A percentile compares a stretch with the other conserved stretches of the same genome.
phyloP scores from a whole-genome alignment of 1,140 invertebrate genomes.

The Intoshia linei region DNA sequence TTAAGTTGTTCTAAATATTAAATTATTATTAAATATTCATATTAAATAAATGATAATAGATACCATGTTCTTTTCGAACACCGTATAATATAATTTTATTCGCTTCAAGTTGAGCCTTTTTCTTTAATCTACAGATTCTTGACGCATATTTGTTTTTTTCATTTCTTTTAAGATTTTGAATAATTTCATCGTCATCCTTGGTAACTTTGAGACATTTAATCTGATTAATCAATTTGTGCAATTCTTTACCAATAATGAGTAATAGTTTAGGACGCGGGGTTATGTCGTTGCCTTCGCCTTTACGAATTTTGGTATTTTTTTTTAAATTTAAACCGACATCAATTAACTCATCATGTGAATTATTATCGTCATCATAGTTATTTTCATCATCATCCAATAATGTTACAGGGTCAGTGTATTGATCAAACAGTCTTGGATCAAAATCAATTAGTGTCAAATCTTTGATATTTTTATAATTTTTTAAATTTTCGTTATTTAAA shows the following conservation, averaged over 20 bases:
- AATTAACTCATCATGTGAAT: background rate
- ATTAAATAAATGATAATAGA: too few relatives aligned
- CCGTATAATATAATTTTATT: slow-evolving; percentile 48
- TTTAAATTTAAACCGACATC: slow-evolving; percentile 8
- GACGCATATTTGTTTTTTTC: slow-evolving; percentile 91
- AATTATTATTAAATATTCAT: too few relatives aligned
- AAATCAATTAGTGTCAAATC: too few relatives aligned
- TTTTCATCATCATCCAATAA: too few relatives aligned
- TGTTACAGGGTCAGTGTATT: slow-evolving; percentile 58
- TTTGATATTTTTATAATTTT: too few relatives aligned
- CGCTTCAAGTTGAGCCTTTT: slow-evolving; percentile 24
- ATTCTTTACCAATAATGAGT: slow-evolving; percentile 51
- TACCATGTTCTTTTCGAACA: slow-evolving; percentile 64
- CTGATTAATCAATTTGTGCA: slow-evolving; percentile 54
- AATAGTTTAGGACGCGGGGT: slow-evolving; percentile 70
- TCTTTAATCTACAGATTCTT: slow-evolving; percentile 41
- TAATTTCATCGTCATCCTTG: background rate
- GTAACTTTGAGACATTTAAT: slow-evolving; percentile 36
- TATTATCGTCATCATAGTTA: slow-evolving; percentile 31
- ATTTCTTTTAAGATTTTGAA: slow-evolving; percentile 24
- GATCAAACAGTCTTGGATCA: slow-evolving; percentile 57
- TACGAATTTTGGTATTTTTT: slow-evolving; percentile 53
- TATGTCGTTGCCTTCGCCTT: slow-evolving; percentile 81
- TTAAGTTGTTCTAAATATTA: too few relatives aligned
- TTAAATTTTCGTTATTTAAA: too few relatives aligned